Conservation (phyloP, 1,140 invertebrate genomes). For the Pseudomyrmex gracilis region DNA sequence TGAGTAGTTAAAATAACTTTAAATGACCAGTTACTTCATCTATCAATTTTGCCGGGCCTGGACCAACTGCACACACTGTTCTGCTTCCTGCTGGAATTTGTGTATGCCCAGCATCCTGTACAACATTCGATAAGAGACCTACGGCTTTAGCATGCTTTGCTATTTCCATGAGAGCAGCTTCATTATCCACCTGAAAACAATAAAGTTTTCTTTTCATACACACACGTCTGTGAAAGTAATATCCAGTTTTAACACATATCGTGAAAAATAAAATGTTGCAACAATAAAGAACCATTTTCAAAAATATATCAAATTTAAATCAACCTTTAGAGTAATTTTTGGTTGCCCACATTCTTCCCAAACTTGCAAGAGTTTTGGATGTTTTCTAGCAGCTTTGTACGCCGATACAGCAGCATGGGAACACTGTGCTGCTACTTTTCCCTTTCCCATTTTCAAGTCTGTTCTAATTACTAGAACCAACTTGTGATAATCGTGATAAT, state of each 20-base stretch:
- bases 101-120: slow-evolving; percentile 96
- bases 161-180: slow-evolving; percentile 89
- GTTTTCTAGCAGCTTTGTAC: slow-evolving; percentile 88
- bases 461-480: slow-evolving; percentile 94
- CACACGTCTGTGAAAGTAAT: no score
- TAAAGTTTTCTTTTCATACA: not conserved
- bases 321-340: slow-evolving; percentile 92
- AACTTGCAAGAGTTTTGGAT: slow-evolving; percentile 88
- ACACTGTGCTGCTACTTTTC: slow-evolving; percentile 97
- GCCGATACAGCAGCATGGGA: slow-evolving; percentile 94
- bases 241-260: no score
- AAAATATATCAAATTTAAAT: slow-evolving; percentile 15
- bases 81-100: slow-evolving; percentile 94
- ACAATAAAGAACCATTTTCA: no score
- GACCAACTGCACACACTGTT: slow-evolving; percentile 97
- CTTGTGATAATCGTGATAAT: slow-evolving; percentile 87
- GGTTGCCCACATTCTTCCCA: slow-evolving; percentile 94
- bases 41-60: slow-evolving; percentile 90
- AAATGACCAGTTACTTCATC: slow-evolving; percentile 95
- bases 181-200: slow-evolving; percentile 86
- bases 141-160: slow-evolving; percentile 88
- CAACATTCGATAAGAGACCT: slow-evolving; percentile 90
- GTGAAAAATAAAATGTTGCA: no score
- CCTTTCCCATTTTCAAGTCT: slow-evolving; percentile 97
- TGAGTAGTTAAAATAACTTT: slow-evolving; percentile 90